A percentile compares a stretch with the other conserved stretches of the same genome.
Evolutionary conservation across 2,888 invertebrate genomes (phyloP).

Genomic region (Marasmarcha lunaedactyla): DNA sequence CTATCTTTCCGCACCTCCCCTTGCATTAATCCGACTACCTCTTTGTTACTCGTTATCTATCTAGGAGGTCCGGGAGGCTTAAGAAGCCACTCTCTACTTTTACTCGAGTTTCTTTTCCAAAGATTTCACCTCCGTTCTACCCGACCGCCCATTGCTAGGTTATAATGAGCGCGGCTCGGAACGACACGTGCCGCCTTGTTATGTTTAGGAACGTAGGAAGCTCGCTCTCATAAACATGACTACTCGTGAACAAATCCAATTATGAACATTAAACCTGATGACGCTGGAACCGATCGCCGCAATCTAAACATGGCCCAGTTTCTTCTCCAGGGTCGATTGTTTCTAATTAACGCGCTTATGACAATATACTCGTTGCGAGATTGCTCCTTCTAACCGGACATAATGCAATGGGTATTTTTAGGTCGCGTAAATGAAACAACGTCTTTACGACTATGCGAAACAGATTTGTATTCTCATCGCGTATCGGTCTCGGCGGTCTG

Average conservation of each 20-base stretch:
- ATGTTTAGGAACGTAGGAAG: neutral
- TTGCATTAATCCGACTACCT: conserved; percentile 24
- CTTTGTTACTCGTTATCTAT: neutral
- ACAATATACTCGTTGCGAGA: neutral
- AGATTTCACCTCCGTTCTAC: no score
- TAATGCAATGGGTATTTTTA: neutral
- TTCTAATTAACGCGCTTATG: neutral
- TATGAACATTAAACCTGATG: conserved; percentile 26
- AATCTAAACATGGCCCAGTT: neutral
- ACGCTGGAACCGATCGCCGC: conserved; percentile 13
- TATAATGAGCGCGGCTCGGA: no score
- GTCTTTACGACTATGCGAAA: no score
- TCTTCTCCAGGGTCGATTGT: neutral
- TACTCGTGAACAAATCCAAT: conserved; percentile 26
- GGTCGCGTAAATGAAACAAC: no score
- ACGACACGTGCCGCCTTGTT: no score
- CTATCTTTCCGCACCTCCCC: conserved; percentile 43
- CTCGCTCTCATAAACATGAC: conserved; percentile 18
- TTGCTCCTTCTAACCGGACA: conserved; percentile 1
- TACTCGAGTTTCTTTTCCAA: no score
- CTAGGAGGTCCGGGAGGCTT: no score
- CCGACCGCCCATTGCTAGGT: no score
- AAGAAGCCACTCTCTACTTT: no score
- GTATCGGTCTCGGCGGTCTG: neutral
- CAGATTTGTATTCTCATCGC: no score